Evolutionary conservation across 2,888 invertebrate genomes (phyloP).

Genomic region (Junonia oenone): DNA sequence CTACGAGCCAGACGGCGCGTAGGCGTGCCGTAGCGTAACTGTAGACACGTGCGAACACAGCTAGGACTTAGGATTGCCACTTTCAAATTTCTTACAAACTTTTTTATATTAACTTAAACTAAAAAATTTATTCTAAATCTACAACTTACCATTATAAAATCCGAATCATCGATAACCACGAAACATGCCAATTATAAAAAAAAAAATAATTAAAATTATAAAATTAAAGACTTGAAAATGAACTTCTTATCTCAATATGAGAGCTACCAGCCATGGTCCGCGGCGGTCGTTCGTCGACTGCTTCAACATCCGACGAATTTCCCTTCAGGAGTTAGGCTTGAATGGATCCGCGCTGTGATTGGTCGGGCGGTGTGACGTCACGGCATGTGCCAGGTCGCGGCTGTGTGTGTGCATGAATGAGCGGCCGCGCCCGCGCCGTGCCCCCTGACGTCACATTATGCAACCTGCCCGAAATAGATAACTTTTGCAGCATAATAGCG

Average conservation of each 20-base stretch:
- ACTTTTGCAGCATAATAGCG: constrained; percentile 35
- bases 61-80: constrained; percentile 5
- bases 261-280: constrained; percentile 30
- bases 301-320: constrained; percentile 72
- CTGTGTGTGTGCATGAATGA: constrained; percentile 66
- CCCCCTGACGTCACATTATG: constrained; percentile 74
- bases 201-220: not conserved
- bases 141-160: constrained; percentile 5
- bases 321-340: constrained; percentile 81
- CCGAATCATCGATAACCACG: constrained; percentile 6
- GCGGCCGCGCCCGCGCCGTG: constrained; percentile 67
- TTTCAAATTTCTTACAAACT: not conserved
- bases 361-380: constrained; percentile 85
- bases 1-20: constrained; percentile 68
- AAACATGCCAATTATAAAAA: constrained; percentile 19
- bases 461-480: constrained; percentile 57
- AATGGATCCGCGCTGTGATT: constrained; percentile 84
- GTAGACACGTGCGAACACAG: constrained; percentile 51
- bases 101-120: not conserved
- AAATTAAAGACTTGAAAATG: not conserved
- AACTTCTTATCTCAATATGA: not conserved
- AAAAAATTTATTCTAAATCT: not conserved
- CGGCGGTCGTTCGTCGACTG: constrained; percentile 64
- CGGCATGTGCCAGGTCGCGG: constrained; percentile 73
- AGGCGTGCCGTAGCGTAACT: constrained; percentile 62